A percentile compares a stretch with the other conserved stretches of the same genome.
These are phyloP conservation scores for Conopomorpha cramerella DNA, from an alignment of 1,140 invertebrate species.

Conservation along the genomic window DNA sequence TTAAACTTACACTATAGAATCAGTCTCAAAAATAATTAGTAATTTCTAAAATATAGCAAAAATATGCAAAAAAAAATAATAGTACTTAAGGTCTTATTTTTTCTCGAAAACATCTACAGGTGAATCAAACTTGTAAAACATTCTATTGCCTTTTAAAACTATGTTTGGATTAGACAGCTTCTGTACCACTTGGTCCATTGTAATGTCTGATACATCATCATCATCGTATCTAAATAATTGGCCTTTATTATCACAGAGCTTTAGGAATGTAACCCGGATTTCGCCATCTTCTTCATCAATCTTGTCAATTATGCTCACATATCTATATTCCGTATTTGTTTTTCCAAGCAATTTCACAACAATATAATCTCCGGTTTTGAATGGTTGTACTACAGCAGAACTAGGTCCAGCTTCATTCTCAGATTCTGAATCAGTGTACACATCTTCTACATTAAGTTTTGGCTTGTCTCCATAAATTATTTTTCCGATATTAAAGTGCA, in stretches of 20 bases:
- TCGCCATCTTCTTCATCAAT: not conserved
- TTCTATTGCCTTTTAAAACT: slow-evolving; percentile 5
- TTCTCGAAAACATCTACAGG: slow-evolving; percentile 4
- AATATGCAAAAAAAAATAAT: no score
- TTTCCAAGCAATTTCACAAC: no score
- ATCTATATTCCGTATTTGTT: no score
- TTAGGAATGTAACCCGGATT: not conserved
- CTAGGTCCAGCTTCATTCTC: slow-evolving; percentile 6
- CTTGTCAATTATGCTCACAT: no score
- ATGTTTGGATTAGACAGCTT: slow-evolving; percentile 6
- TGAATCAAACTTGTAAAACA: slow-evolving; percentile 7
- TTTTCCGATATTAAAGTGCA: not conserved
- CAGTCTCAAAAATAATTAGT: not conserved
- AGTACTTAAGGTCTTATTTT: not conserved
- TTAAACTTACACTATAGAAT: no score
- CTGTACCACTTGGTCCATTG: slow-evolving; percentile 4
- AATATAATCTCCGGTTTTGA: no score
- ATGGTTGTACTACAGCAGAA: slow-evolving; percentile 3
- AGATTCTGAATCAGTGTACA: slow-evolving; percentile 7
- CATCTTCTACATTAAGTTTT: slow-evolving; percentile 7
- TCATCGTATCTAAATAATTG: slow-evolving; percentile 5
- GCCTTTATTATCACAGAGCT: not conserved
- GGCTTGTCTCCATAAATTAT: slow-evolving; percentile 1
- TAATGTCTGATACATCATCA: slow-evolving; percentile 4
- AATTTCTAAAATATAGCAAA: not conserved